Evolutionary conservation across 64 coral and sea anemone genomes (phyloP).

Genomic region (Actinia tenebrosa): DNA sequence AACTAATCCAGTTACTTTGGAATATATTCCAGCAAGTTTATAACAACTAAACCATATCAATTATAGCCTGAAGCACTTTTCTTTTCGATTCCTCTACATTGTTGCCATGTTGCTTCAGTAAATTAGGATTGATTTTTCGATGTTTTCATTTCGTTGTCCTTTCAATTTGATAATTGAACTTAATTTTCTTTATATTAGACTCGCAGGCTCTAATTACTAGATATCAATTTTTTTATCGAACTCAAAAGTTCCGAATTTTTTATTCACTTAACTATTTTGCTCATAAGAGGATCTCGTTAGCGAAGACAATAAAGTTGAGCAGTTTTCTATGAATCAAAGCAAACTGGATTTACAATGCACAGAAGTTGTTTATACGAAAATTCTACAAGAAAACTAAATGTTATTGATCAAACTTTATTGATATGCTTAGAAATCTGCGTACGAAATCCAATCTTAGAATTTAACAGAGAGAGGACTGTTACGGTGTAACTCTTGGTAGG

Average conservation of each 20-base stretch:
- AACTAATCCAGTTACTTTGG: background rate
- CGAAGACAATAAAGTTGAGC: background rate
- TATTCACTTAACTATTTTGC: background rate
- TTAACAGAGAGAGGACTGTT: background rate
- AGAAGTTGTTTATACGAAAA: background rate
- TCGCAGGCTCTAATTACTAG: background rate
- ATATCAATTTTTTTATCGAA: background rate
- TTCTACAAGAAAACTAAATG: background rate
- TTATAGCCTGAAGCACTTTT: background rate
- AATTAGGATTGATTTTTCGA: background rate
- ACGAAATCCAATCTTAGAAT: too few relatives aligned
- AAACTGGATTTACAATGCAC: background rate
- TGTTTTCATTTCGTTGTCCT: background rate
- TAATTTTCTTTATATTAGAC: background rate
- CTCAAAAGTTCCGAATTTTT: background rate
- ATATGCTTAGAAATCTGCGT: background rate
- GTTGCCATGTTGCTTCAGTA: background rate
- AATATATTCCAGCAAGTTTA: conserved; percentile 1
- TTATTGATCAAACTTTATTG: background rate
- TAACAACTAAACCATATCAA: background rate
- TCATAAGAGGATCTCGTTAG: background rate
- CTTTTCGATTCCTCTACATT: background rate
- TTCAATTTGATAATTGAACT: background rate
- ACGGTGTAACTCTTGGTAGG: too few relatives aligned
- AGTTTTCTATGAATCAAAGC: background rate